These are phyloP conservation scores for Polyommatus iphigenia DNA, from an alignment of 2,888 invertebrate genomes.

Conservation along the genomic window DNA sequence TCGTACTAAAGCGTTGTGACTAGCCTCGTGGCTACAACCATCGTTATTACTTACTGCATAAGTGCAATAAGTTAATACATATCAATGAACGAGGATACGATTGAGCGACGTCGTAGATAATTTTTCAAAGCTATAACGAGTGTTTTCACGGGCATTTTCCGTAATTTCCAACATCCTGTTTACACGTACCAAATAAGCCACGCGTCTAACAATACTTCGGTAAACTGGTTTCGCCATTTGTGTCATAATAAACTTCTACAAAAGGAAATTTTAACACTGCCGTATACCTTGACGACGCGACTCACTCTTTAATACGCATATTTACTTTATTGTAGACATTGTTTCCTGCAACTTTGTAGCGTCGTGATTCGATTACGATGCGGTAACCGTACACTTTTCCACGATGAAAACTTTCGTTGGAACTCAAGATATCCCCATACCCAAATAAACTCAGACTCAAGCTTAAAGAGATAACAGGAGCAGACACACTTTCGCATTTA, in stretches of 20 bases:
- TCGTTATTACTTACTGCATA: too few relatives aligned
- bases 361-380: background rate
- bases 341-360: background rate
- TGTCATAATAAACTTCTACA: slow-evolving; percentile 7
- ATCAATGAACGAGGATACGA: background rate
- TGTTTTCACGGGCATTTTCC: slow-evolving; percentile 17
- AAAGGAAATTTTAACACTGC: slow-evolving; percentile 17
- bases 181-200: slow-evolving; percentile 16
- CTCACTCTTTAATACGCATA: background rate
- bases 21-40: too few relatives aligned
- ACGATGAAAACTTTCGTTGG: background rate
- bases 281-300: background rate
- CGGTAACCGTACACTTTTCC: background rate
- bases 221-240: slow-evolving; percentile 24
- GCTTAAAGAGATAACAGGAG: background rate
- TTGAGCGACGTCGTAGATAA: background rate
- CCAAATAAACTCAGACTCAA: background rate
- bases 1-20: too few relatives aligned
- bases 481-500: background rate
- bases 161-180: slow-evolving; percentile 31
- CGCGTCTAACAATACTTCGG: slow-evolving; percentile 23
- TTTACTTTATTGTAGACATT: background rate
- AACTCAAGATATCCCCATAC: background rate
- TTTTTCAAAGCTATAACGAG: background rate
- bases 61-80: background rate